Evolutionary conservation across 2,113 vertebrate species (phyloP).

Genomic region (Amphilophus citrinellus): DNA sequence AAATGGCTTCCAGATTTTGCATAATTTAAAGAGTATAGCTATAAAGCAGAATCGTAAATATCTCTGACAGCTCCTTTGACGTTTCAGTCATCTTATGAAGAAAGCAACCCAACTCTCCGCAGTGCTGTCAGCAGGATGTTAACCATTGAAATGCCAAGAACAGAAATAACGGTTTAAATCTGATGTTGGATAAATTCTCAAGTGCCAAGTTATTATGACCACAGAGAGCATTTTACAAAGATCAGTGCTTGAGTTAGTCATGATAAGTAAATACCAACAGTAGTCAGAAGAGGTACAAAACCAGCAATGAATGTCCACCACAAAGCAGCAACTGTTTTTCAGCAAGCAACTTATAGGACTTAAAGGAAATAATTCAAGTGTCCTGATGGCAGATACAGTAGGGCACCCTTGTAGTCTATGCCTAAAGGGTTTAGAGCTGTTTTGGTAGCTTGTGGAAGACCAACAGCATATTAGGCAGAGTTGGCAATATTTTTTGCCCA

Average conservation of each 20-base stretch:
- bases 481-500: not conserved
- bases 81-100: conserved; percentile 25
- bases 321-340: not conserved
- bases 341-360: not conserved
- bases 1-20: conserved; percentile 74
- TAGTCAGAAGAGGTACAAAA: not conserved
- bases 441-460: not conserved
- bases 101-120: conserved; percentile 35
- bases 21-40: conserved; percentile 45
- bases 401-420: not conserved
- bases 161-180: not conserved
- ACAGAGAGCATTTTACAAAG: not conserved
- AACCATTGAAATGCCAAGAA: not conserved
- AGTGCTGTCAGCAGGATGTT: conserved; percentile 29
- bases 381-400: not conserved
- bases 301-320: not conserved
- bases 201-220: not conserved
- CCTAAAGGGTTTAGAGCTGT: not conserved
- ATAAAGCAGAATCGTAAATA: conserved; percentile 50
- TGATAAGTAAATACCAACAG: not conserved
- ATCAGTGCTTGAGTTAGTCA: not conserved
- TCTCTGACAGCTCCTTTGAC: conserved; percentile 41
- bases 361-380: not conserved
- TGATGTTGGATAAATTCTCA: not conserved
- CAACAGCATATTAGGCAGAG: not conserved